A percentile compares a stretch with the other conserved stretches of the same genome.
Conservation (phyloP, 2,113 vertebrate species). For the Procavia capensis region DNA sequence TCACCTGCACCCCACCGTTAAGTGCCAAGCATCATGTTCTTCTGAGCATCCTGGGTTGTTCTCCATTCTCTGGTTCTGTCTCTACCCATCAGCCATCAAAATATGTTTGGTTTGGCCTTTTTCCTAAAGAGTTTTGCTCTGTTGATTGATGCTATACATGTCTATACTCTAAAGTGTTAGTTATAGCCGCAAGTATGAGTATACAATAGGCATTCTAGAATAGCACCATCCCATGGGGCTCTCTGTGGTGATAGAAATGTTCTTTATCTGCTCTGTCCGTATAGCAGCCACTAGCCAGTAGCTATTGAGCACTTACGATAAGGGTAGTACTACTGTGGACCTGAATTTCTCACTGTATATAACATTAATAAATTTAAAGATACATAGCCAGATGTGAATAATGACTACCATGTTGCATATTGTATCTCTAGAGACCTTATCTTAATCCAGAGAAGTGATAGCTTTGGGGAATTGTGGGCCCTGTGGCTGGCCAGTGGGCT, state of each 20-base stretch:
- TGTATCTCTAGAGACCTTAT: background rate
- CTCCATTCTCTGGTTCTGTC: background rate
- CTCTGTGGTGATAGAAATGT: background rate
- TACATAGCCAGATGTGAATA: background rate
- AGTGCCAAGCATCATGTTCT: background rate
- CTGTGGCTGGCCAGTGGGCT: background rate
- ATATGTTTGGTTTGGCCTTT: background rate
- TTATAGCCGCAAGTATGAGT: background rate
- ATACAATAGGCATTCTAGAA: background rate
- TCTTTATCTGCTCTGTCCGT: background rate
- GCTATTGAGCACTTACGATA: background rate
- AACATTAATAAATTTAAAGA: background rate
- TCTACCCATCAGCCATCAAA: background rate
- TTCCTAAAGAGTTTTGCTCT: slow-evolving; percentile 1
- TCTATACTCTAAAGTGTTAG: background rate
- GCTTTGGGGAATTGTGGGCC: background rate
- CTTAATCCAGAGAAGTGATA: background rate
- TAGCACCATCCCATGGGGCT: background rate
- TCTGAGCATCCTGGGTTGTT: background rate
- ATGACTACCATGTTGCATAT: background rate
- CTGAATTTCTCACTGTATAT: background rate
- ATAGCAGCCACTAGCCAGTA: background rate
- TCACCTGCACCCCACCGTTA: background rate
- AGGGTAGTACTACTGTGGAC: background rate
- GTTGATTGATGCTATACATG: background rate